Evolutionary conservation across 2,888 invertebrate genomes (phyloP).

Genomic region (Galeopsomyia nigrocyanea): DNA sequence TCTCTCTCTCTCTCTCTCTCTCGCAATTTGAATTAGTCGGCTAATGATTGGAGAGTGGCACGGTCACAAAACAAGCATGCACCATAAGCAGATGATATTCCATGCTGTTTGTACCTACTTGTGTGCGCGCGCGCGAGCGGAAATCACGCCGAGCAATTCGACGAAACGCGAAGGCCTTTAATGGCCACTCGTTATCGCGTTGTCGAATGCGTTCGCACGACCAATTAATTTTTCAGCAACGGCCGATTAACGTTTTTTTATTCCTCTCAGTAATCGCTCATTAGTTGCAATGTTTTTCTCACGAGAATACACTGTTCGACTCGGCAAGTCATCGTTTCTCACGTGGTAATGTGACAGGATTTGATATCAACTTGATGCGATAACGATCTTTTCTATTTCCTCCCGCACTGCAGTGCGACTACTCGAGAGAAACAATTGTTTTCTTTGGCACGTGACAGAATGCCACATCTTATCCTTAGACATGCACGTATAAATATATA

Average conservation of each 20-base stretch:
- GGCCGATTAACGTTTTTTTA: constrained; percentile 16
- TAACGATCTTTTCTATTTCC: constrained; percentile 28
- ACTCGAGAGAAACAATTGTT: constrained; percentile 28
- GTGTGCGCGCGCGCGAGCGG: too few relatives aligned
- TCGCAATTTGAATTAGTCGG: constrained; percentile 67
- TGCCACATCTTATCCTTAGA: constrained; percentile 19
- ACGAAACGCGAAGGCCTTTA: neutral
- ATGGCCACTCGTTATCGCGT: constrained; percentile 17
- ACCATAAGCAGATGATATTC: constrained; percentile 29
- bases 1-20: too few relatives aligned
- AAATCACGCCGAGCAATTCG: neutral
- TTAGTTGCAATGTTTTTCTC: constrained; percentile 1
- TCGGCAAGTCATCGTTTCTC: neutral
- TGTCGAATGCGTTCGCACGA: constrained; percentile 5
- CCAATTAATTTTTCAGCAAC: constrained; percentile 31
- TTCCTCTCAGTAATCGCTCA: constrained; percentile 25
- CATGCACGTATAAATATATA: constrained; percentile 4
- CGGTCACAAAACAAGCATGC: constrained; percentile 36
- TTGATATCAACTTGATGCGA: constrained; percentile 6
- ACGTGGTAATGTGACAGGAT: neutral
- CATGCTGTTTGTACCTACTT: neutral
- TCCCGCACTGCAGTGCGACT: too few relatives aligned
- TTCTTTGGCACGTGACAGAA: constrained; percentile 33
- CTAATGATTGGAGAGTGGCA: constrained; percentile 68
- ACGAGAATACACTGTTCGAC: neutral